phyloP scores from a whole-genome alignment of 2,888 invertebrate species.

The Leptinotarsa haldemani region DNA sequence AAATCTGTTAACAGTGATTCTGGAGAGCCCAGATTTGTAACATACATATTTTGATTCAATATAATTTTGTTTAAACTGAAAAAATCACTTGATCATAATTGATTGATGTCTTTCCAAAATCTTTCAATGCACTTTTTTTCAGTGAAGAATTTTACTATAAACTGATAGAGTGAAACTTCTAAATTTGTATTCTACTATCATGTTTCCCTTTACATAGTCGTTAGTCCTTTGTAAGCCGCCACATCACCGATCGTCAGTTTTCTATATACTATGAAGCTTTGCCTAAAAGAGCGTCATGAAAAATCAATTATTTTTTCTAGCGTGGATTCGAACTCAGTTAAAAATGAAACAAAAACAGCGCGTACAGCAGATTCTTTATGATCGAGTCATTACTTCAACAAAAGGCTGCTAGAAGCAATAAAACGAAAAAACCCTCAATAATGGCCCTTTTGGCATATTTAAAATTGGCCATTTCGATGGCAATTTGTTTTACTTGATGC shows the following conservation, averaged over 20 bases:
- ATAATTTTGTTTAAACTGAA: too few species aligned
- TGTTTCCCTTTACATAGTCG: too few species aligned
- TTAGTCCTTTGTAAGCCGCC: too few species aligned
- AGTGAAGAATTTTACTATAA: too few species aligned
- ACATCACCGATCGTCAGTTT: not conserved
- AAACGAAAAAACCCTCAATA: conserved; percentile 1
- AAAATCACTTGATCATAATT: too few species aligned
- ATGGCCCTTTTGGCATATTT: conserved; percentile 10
- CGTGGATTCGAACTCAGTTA: not conserved
- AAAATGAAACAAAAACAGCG: conserved; percentile 5
- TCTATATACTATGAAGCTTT: not conserved
- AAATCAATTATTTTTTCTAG: not conserved
- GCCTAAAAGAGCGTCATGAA: not conserved
- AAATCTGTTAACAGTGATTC: too few species aligned
- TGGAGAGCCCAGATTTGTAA: too few species aligned
- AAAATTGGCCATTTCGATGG: conserved; percentile 13
- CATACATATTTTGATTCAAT: too few species aligned
- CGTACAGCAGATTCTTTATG: conserved; percentile 6
- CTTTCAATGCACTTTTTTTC: too few species aligned
- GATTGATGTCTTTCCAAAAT: too few species aligned
- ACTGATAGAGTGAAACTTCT: too few species aligned
- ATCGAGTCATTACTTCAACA: conserved; percentile 9
- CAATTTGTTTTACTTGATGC: conserved; percentile 12
- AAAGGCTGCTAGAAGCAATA: conserved; percentile 12
- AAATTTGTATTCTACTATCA: too few species aligned